phyloP scores from a whole-genome alignment of 2,888 invertebrate species.

The Parnassius orleans region DNA sequence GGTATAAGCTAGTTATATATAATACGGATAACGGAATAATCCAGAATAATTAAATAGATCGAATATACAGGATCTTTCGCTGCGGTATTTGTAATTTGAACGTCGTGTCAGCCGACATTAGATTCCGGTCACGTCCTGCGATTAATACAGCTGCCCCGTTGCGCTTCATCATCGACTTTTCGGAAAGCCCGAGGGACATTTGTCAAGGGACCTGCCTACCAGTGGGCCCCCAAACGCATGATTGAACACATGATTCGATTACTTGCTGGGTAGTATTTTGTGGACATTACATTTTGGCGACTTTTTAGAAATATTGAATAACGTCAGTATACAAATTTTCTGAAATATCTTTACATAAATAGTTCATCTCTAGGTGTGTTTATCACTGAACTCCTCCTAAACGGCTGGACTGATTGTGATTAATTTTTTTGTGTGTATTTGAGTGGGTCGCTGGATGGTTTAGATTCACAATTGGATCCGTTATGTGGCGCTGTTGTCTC shows the following conservation, averaged over 20 bases:
- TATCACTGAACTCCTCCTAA: too few relatives aligned
- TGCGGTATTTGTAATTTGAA: conserved; percentile 2
- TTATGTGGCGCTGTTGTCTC: too few relatives aligned
- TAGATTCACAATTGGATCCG: too few relatives aligned
- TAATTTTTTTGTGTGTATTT: too few relatives aligned
- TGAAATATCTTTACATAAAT: too few relatives aligned
- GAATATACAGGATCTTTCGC: conserved; percentile 25
- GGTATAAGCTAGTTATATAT: too few relatives aligned
- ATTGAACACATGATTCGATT: not conserved
- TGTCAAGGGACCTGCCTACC: conserved; percentile 1
- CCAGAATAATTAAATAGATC: conserved; percentile 10
- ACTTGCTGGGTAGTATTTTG: not conserved
- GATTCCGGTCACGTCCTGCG: conserved; percentile 54
- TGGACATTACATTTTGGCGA: not conserved
- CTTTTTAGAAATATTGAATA: not conserved
- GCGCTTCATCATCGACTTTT: conserved; percentile 25
- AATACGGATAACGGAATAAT: not conserved
- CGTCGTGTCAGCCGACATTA: conserved; percentile 35
- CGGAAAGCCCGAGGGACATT: conserved; percentile 13
- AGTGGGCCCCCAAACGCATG: not conserved
- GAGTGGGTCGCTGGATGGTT: too few relatives aligned
- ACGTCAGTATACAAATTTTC: too few relatives aligned
- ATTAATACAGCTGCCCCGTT: conserved; percentile 42
- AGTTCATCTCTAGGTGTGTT: too few relatives aligned
- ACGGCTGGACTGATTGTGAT: too few relatives aligned